Percentiles rank a stretch among this genome's conserved stretches.
Evolutionary conservation across 2,113 vertebrate genomes (phyloP).

Genomic region (Malurus alboscapulatus): DNA sequence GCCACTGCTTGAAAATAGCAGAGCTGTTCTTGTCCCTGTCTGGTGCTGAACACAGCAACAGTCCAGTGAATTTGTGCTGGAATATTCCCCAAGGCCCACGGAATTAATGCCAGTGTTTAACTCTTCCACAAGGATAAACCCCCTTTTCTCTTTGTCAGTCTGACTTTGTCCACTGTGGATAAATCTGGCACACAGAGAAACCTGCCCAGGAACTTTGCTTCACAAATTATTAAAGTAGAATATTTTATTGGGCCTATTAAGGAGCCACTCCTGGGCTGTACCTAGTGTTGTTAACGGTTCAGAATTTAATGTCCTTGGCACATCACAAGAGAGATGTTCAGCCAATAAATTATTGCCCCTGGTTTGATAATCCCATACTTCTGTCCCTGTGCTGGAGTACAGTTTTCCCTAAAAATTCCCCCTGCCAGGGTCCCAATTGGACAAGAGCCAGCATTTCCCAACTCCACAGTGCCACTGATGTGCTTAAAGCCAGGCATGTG

Average conservation of each 20-base stretch:
- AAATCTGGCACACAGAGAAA: constrained; percentile 45
- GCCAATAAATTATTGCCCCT: background rate
- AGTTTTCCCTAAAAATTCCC: background rate
- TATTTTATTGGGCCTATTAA: constrained; percentile 1
- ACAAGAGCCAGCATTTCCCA: background rate
- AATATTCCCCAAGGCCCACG: background rate
- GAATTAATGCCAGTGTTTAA: background rate
- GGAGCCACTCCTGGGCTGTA: constrained; percentile 1
- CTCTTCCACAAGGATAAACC: constrained; percentile 23
- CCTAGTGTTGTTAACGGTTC: background rate
- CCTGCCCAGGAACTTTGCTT: constrained; percentile 9
- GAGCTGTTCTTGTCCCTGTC: background rate
- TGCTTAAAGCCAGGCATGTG: constrained; percentile 38
- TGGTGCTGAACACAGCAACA: background rate
- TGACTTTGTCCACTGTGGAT: constrained; percentile 4
- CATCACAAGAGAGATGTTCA: background rate
- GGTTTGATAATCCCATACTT: background rate
- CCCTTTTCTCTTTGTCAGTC: constrained; percentile 37
- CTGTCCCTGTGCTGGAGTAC: background rate
- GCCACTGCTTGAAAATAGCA: background rate
- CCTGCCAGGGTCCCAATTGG: background rate
- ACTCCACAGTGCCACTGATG: background rate
- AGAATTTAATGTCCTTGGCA: background rate
- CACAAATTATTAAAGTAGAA: background rate
- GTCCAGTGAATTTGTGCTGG: background rate